These are phyloP conservation scores for Doryteuthis pealeii DNA, from an alignment of 1,140 invertebrate genomes.

Conservation along the genomic window DNA sequence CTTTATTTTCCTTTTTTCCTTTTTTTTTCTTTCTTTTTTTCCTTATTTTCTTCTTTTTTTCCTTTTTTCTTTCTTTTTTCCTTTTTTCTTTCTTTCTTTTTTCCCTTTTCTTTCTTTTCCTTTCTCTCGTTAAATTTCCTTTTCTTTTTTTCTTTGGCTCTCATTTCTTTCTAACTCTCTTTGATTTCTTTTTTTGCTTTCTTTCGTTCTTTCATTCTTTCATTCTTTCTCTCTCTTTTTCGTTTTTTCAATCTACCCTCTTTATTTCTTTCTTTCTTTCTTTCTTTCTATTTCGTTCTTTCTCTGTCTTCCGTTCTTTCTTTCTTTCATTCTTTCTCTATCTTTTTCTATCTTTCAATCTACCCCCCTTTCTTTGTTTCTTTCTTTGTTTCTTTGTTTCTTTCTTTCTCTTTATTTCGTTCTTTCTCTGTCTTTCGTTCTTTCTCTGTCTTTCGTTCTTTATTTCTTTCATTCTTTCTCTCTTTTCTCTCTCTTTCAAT, in stretches of 20 bases:
- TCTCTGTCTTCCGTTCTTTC: no score
- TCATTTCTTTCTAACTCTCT: not conserved
- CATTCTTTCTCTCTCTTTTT: not conserved
- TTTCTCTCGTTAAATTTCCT: not conserved
- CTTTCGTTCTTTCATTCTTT: not conserved
- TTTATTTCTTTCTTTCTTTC: no score
- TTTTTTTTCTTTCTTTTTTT: no score
- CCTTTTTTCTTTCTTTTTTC: not conserved
- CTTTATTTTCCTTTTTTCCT: no score
- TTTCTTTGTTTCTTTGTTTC: no score
- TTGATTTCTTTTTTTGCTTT: not conserved
- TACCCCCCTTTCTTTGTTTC: no score
- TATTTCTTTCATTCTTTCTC: not conserved
- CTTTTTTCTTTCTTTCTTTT: not conserved
- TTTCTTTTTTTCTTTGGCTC: not conserved
- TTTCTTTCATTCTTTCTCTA: no score
- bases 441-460: not conserved
- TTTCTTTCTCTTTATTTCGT: no score
- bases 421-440: not conserved
- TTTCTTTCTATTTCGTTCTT: no score
- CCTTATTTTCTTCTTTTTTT: no score
- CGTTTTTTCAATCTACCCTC: no score
- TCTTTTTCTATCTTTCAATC: not conserved
- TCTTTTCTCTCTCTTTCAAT: not conserved
- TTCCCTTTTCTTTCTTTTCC: not conserved